Percentiles rank a stretch among this genome's conserved stretches.
These are phyloP conservation scores for Drosophila diplacantha DNA, from an alignment of 2,888 invertebrate genomes.

Conservation along the genomic window DNA sequence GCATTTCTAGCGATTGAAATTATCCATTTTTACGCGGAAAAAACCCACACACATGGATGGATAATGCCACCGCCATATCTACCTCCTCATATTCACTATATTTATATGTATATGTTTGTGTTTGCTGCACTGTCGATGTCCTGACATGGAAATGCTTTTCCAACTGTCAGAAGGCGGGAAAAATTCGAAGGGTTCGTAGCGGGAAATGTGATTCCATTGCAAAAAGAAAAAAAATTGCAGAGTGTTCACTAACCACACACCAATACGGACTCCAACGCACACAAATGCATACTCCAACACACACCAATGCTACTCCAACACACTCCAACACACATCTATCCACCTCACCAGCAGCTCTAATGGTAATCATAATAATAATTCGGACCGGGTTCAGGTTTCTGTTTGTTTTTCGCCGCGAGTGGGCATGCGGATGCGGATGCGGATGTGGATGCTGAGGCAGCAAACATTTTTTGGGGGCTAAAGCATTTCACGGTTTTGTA, in stretches of 20 bases:
- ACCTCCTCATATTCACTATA: conserved; percentile 4
- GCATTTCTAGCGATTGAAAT: conserved; percentile 5
- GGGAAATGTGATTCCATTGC: conserved; percentile 13
- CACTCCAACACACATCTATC: neutral
- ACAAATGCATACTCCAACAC: too few relatives aligned
- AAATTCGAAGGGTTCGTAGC: neutral
- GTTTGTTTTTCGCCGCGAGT: conserved; percentile 19
- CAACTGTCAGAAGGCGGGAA: conserved; percentile 19
- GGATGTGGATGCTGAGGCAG: conserved; percentile 25
- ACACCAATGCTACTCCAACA: neutral
- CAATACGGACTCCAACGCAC: neutral
- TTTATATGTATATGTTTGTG: neutral
- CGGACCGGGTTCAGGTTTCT: conserved; percentile 12
- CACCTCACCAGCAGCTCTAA: conserved; percentile 22
- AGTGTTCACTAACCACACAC: conserved; percentile 12
- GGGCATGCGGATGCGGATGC: neutral
- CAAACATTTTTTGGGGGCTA: conserved; percentile 28
- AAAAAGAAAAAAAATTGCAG: conserved; percentile 36
- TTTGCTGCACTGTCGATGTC: conserved; percentile 13
- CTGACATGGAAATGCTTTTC: conserved; percentile 35
- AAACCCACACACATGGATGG: neutral
- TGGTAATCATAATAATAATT: conserved; percentile 39
- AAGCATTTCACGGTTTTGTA: conserved; percentile 33
- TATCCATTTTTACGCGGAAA: neutral
- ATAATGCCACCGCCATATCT: conserved; percentile 11